Conservation (phyloP, 2,797 vertebrate species). For the Paguma larvata region DNA sequence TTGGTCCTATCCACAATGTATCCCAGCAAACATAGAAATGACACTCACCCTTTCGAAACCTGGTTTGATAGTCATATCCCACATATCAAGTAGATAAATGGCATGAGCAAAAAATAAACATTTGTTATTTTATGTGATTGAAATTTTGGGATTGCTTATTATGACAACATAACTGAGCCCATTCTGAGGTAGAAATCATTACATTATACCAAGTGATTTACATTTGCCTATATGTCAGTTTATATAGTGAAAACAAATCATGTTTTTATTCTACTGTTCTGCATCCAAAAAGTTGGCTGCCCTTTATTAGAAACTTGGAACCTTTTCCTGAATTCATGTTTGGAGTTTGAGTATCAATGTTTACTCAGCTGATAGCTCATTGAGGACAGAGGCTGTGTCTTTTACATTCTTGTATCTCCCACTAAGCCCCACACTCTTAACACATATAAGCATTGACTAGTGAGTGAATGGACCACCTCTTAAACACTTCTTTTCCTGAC, state of each 20-base stretch:
- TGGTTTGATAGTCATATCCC: background rate
- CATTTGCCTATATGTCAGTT: background rate
- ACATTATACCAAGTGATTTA: background rate
- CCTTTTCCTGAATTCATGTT: background rate
- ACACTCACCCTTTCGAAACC: background rate
- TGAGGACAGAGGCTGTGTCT: background rate
- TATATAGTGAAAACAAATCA: background rate
- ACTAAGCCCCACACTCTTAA: background rate
- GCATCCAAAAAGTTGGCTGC: background rate
- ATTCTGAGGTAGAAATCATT: background rate
- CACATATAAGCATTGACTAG: background rate
- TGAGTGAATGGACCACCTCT: background rate
- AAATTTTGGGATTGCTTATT: background rate
- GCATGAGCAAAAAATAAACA: background rate
- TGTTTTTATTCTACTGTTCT: background rate
- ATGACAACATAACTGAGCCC: background rate
- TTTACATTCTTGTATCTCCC: background rate
- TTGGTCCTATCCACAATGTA: background rate
- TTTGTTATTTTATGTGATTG: background rate
- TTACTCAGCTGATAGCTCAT: background rate
- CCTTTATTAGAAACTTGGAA: background rate
- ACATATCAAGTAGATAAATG: background rate
- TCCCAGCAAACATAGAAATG: background rate
- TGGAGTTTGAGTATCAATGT: constrained; percentile 13
- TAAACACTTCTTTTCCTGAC: background rate